These are phyloP conservation scores for Scolopax mira DNA, from an alignment of 2,113 vertebrate species.

Conservation along the genomic window DNA sequence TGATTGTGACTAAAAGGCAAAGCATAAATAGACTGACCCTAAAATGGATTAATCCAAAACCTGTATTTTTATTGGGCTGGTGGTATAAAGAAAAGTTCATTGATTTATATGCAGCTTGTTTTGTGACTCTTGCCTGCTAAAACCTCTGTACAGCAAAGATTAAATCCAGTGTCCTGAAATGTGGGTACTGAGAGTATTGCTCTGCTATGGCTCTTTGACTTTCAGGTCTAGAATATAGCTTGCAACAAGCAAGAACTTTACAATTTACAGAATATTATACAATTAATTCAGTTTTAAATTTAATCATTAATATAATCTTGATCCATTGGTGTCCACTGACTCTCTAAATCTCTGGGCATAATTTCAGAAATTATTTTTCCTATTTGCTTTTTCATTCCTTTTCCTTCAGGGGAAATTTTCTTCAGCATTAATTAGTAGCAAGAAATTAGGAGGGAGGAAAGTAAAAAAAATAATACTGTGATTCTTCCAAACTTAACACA, in stretches of 20 bases:
- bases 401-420: neutral
- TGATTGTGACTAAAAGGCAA: neutral
- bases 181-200: neutral
- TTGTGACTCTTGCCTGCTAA: neutral
- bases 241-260: neutral
- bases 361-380: neutral
- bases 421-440: neutral
- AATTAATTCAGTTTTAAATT: neutral
- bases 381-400: neutral
- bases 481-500: neutral
- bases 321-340: neutral
- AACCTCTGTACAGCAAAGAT: neutral
- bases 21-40: neutral
- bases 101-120: neutral
- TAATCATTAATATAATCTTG: neutral
- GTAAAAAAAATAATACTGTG: neutral
- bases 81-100: neutral
- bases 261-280: neutral
- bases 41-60: neutral
- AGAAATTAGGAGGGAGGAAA: neutral
- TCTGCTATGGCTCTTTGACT: neutral
- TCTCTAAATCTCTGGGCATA: neutral
- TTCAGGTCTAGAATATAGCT: neutral
- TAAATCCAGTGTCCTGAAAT: neutral
- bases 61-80: neutral